Evolutionary conservation across 2,113 vertebrate species (phyloP), one percentile per base, ranked within the genome.

Genomic region (Sinocyclocheilus anophthalmus): DNA sequence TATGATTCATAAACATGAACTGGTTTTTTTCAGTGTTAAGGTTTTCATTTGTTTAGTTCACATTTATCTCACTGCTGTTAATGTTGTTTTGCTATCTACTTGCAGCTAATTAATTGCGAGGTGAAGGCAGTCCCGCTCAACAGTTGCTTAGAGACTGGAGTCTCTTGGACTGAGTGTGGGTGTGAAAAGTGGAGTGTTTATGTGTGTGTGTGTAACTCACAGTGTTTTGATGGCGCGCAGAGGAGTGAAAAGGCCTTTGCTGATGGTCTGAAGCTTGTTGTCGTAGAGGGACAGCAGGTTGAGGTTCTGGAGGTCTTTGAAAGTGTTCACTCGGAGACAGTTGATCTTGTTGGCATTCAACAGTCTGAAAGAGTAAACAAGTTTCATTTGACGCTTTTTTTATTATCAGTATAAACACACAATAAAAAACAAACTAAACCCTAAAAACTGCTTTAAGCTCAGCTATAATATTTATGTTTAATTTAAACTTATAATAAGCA

Each of bases 321-420:
- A 99, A 57, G 97, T 97, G 94, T 99, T 99, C 82, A 99, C 97
- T 84, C 98, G 94, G 90, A 99, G 91, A 92, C 98, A 99, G 94
- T 99, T 98, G 93, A 99, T 99, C 94, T 99, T 99, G 94, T 99
- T 99, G 94, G 98, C 98, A 12, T 99, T 99, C 92, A 99, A 96
- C 86, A 99, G 96, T 88, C 98, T 99, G 95, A 76, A 94, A 91
- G 72, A 92, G 79, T 88, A 79, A 50, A 42, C 69, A 67, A 59
- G 39, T 89, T 76, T 92, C 72, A 84, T 83, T 84, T 4, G 42
- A 39, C 6, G 24, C 10, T 10, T 45, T 5, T 14, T 18, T 50
- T 77, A 1, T 37, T 7, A 84, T 39, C n/a, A 39, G 37, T n/a
- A 13, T 24, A 72, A 69, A 72, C 65, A 79, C 13, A 73, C 50